Percentiles rank a stretch among this genome's conserved stretches.
Conservation (phyloP, 2,113 vertebrate genomes). For the Meleagris gallopavo region DNA sequence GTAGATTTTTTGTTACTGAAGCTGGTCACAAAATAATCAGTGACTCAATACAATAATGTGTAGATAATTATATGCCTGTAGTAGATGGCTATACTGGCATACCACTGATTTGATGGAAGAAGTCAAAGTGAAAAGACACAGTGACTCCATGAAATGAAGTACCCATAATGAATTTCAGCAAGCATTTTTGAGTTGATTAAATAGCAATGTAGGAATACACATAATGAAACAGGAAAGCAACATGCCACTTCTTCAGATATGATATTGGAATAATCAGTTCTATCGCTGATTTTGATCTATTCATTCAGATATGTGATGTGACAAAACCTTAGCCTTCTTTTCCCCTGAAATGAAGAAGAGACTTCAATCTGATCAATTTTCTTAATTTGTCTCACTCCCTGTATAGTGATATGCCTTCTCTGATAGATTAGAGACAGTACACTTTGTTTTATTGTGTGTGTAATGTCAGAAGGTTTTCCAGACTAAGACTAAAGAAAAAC, state of each 20-base stretch:
- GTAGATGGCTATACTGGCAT: background rate
- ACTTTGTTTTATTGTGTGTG: background rate
- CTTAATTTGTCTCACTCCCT: background rate
- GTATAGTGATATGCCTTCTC: background rate
- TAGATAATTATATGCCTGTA: background rate
- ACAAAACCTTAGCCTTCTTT: background rate
- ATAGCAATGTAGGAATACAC: background rate
- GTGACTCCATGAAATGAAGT: background rate
- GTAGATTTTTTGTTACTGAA: background rate
- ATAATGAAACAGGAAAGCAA: background rate
- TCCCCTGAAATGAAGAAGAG: background rate
- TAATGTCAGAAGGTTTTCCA: background rate
- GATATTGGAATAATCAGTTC: background rate
- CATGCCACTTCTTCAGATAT: background rate
- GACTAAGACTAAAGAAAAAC: background rate
- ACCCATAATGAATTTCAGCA: background rate
- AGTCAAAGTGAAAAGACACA: background rate
- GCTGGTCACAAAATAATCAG: background rate
- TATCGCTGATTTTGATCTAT: background rate
- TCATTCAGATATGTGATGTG: background rate
- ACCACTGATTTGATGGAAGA: background rate
- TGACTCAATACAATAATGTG: background rate
- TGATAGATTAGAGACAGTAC: background rate
- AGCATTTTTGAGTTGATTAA: background rate
- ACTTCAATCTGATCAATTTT: background rate